phyloP scores from a whole-genome alignment of 2,888 invertebrate species.

The Eupithecia dodoneata region DNA sequence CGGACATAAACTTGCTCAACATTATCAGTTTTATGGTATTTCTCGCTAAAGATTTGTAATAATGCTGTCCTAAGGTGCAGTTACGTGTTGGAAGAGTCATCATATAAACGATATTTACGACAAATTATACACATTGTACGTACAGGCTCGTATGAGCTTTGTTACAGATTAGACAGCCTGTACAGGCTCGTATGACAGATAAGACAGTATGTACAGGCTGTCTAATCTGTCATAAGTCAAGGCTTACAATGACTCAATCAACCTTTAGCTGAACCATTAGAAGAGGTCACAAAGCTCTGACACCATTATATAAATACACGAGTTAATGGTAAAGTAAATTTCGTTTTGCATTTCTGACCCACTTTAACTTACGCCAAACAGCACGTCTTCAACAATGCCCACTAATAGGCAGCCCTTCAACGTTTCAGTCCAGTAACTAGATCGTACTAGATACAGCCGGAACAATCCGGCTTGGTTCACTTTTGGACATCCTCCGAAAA shows the following conservation, averaged over 20 bases:
- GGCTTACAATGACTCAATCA: neutral
- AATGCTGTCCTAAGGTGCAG: neutral
- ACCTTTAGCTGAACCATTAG: neutral
- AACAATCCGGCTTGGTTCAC: constrained; percentile 49
- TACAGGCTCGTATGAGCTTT: neutral
- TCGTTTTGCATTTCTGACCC: neutral
- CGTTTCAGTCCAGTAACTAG: constrained; percentile 66
- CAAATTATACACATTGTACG: neutral
- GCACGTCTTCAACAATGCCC: constrained; percentile 29
- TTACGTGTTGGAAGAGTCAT: neutral
- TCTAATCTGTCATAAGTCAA: neutral
- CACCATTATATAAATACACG: neutral
- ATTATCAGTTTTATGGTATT: neutral
- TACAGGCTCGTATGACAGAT: neutral
- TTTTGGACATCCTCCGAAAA: constrained; percentile 42
- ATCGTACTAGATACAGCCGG: constrained; percentile 57
- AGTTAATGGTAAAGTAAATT: no score
- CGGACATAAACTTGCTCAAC: neutral
- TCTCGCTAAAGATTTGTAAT: neutral
- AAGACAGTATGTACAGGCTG: neutral
- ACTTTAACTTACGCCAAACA: constrained; percentile 25
- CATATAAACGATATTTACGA: neutral
- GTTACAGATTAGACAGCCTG: neutral
- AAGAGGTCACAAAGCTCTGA: neutral
- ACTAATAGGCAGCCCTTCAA: constrained; percentile 40